phyloP scores from a whole-genome alignment of 1,140 invertebrate genomes.

The Dendroctonus ponderosae region DNA sequence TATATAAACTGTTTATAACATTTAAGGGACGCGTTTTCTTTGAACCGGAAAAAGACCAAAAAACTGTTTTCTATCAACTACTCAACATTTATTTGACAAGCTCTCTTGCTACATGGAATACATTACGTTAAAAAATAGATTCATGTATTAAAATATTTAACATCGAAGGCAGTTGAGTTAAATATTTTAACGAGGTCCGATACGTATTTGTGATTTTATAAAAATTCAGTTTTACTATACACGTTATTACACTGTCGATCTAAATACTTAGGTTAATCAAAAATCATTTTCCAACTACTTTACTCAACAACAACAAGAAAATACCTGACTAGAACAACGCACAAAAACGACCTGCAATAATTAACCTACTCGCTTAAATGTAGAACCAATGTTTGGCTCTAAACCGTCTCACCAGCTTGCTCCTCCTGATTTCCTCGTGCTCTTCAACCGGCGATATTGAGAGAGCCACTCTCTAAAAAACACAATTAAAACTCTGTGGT shows the following conservation, averaged over 20 bases:
- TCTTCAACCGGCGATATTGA: slow-evolving; percentile 58
- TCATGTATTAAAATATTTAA: slow-evolving; percentile 30
- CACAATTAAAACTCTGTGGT: too few relatives aligned
- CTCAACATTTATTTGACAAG: slow-evolving; percentile 30
- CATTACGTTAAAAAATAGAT: neutral
- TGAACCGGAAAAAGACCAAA: too few relatives aligned
- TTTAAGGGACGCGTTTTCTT: slow-evolving; percentile 2
- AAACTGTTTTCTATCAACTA: slow-evolving; percentile 1
- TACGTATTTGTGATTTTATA: too few relatives aligned
- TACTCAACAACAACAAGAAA: too few relatives aligned
- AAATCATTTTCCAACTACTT: too few relatives aligned
- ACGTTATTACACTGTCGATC: too few relatives aligned
- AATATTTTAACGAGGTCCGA: slow-evolving; percentile 19
- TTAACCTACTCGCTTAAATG: too few relatives aligned
- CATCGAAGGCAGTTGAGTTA: slow-evolving; percentile 30
- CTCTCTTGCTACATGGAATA: slow-evolving; percentile 24
- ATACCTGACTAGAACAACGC: too few relatives aligned
- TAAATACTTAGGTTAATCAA: too few relatives aligned
- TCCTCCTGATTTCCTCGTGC: slow-evolving; percentile 54
- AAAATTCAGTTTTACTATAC: too few relatives aligned
- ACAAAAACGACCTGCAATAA: too few relatives aligned
- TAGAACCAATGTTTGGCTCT: slow-evolving; percentile 57
- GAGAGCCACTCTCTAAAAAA: slow-evolving; percentile 55
- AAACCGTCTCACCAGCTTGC: slow-evolving; percentile 54
- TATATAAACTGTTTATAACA: slow-evolving; percentile 18